Percentiles rank a stretch among this genome's conserved stretches.
These are phyloP conservation scores for Autographa gamma DNA, from an alignment of 2,888 invertebrate genomes.

Conservation along the genomic window DNA sequence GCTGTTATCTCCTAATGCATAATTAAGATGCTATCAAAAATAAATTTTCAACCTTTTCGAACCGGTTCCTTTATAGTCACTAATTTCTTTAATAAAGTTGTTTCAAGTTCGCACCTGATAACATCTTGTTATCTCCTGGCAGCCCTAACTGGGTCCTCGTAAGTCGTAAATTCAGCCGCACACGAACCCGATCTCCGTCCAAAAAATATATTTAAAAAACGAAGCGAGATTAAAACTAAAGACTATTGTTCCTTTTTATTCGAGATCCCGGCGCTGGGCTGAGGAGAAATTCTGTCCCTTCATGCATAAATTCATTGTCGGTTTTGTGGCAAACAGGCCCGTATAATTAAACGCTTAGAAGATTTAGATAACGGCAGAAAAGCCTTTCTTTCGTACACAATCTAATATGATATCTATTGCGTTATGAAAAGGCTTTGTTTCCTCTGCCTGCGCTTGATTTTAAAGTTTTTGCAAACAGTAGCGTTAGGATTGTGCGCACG, in stretches of 20 bases:
- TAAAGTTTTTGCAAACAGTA: conserved; percentile 73
- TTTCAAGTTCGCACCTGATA: conserved; percentile 48
- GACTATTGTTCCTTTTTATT: conserved; percentile 86
- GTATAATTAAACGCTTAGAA: conserved; percentile 83
- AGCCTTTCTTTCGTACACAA: conserved; percentile 56
- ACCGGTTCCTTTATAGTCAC: conserved; percentile 14
- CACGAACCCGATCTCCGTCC: conserved; percentile 79
- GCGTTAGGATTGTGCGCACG: conserved; percentile 70
- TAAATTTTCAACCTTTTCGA: neutral
- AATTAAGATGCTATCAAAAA: neutral
- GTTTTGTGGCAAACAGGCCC: conserved; percentile 74
- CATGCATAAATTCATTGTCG: conserved; percentile 88
- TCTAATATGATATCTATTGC: conserved; percentile 61
- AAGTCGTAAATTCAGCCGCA: conserved; percentile 77
- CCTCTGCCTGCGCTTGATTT: conserved; percentile 40
- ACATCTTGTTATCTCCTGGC: conserved; percentile 38
- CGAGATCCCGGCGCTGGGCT: conserved; percentile 66
- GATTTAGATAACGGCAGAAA: conserved; percentile 71
- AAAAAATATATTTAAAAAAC: conserved; percentile 72
- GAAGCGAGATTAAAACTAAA: conserved; percentile 83
- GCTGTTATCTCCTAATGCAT: neutral
- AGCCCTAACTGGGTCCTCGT: conserved; percentile 55
- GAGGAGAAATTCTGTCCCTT: conserved; percentile 78
- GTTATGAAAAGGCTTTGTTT: conserved; percentile 67
- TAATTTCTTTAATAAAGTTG: conserved; percentile 42